phyloP scores from a whole-genome alignment of 2,113 vertebrate genomes.

The Baryphthengus martii region DNA sequence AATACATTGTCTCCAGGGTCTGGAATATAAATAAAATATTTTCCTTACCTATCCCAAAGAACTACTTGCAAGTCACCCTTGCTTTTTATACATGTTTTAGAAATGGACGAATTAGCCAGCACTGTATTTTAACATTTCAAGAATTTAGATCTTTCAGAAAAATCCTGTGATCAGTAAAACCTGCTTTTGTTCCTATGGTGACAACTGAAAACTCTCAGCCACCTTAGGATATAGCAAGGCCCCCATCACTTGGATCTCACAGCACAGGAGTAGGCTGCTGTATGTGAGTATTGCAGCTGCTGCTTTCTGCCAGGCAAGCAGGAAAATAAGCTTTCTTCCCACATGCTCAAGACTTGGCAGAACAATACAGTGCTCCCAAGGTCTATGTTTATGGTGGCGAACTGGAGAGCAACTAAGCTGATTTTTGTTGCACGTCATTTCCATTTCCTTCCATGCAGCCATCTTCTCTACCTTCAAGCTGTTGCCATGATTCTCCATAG shows the following conservation, averaged over 20 bases:
- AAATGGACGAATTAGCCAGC: background rate
- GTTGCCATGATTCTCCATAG: background rate
- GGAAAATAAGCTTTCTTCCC: background rate
- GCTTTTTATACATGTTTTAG: background rate
- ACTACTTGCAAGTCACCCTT: background rate
- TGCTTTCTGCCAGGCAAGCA: background rate
- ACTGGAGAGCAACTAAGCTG: rapidly evolving
- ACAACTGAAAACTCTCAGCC: background rate
- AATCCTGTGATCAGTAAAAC: background rate
- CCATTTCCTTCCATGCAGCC: background rate
- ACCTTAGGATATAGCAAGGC: background rate
- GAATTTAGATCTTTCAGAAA: background rate
- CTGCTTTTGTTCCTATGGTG: background rate
- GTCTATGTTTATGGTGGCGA: background rate
- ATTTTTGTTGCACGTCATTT: background rate
- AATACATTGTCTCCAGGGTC: background rate
- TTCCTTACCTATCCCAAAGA: background rate
- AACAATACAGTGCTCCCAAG: background rate
- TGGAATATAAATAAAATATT: background rate
- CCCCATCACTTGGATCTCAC: background rate
- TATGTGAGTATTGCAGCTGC: background rate
- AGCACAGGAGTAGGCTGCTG: background rate
- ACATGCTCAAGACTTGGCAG: background rate
- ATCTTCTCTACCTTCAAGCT: background rate
- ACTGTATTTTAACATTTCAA: background rate